Conservation (phyloP, 2,113 vertebrate species). For the Chlamydotis undulata region DNA sequence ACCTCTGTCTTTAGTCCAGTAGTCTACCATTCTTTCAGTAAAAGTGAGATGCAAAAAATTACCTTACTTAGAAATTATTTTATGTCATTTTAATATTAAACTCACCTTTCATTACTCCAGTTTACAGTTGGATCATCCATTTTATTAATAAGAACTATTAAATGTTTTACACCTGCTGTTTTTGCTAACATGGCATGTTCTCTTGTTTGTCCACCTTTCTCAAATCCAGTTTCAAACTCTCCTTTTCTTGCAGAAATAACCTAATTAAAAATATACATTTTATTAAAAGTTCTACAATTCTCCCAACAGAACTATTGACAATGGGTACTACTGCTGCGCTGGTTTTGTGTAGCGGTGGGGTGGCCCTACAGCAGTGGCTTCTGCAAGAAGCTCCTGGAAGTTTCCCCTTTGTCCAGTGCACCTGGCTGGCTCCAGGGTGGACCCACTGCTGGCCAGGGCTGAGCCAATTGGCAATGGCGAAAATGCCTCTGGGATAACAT, state of each 20-base stretch:
- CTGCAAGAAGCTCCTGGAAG: too few species aligned
- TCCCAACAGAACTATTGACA: not conserved
- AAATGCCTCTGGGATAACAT: too few species aligned
- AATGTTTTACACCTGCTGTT: slow-evolving; percentile 97
- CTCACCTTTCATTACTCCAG: slow-evolving; percentile 96
- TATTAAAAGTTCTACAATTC: not conserved
- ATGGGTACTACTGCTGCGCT: not conserved
- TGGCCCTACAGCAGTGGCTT: too few species aligned
- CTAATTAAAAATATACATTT: slow-evolving; percentile 68
- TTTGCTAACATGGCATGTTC: slow-evolving; percentile 99
- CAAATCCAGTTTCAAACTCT: slow-evolving; percentile 99
- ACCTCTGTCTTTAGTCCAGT: not conserved
- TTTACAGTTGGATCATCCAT: slow-evolving; percentile 99
- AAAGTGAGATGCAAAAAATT: not conserved
- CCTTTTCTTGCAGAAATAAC: slow-evolving; percentile 98
- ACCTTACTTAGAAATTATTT: not conserved
- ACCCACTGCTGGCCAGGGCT: too few species aligned
- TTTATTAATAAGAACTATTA: slow-evolving; percentile 98
- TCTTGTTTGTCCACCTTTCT: slow-evolving; percentile 97
- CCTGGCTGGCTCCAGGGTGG: too few species aligned
- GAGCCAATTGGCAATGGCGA: too few species aligned
- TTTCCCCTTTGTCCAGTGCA: too few species aligned
- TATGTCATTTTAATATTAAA: not conserved
- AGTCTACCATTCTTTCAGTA: not conserved
- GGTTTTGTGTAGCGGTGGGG: too few species aligned